A percentile compares a stretch with the other conserved stretches of the same genome.
Conservation (phyloP, 2,797 vertebrate species). For the Paramormyrops hopkinsi region DNA sequence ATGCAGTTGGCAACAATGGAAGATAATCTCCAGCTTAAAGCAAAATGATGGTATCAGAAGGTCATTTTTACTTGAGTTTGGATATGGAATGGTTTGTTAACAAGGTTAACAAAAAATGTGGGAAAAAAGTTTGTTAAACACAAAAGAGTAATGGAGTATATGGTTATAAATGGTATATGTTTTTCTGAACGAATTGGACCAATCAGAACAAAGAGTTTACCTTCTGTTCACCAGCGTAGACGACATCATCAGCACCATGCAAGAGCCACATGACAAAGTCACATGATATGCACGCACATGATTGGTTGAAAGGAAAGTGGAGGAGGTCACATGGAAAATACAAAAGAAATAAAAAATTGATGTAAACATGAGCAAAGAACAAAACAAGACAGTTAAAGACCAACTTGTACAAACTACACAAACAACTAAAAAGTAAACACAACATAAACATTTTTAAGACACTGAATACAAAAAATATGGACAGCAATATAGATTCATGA, state of each 20-base stretch:
- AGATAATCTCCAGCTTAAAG: not conserved
- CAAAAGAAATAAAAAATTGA: constrained; percentile 90
- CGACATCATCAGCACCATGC: constrained; percentile 99
- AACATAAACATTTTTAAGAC: constrained; percentile 44
- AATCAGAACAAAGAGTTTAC: constrained; percentile 85
- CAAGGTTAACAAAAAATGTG: constrained; percentile 17
- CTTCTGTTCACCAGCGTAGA: constrained; percentile 97
- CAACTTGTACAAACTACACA: constrained; percentile 67
- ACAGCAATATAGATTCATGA: constrained; percentile 42
- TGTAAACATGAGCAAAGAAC: constrained; percentile 85
- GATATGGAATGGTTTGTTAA: constrained; percentile 16
- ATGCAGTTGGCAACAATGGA: constrained; percentile 11
- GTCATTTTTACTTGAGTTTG: constrained; percentile 23
- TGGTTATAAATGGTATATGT: constrained; percentile 22
- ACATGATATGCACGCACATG: constrained; percentile 98
- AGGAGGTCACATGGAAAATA: constrained; percentile 88
- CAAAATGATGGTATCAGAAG: constrained; percentile 10
- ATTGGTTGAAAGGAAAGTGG: constrained; percentile 92
- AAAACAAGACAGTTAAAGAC: constrained; percentile 69
- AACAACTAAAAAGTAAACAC: constrained; percentile 54
- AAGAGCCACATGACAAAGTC: constrained; percentile 99
- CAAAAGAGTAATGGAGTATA: constrained; percentile 14
- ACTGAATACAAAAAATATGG: constrained; percentile 41
- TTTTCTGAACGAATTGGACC: constrained; percentile 52
- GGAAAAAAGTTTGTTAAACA: constrained; percentile 14